These are phyloP conservation scores for Ischnura elegans DNA, from an alignment of 2,888 invertebrate species.

Conservation along the genomic window DNA sequence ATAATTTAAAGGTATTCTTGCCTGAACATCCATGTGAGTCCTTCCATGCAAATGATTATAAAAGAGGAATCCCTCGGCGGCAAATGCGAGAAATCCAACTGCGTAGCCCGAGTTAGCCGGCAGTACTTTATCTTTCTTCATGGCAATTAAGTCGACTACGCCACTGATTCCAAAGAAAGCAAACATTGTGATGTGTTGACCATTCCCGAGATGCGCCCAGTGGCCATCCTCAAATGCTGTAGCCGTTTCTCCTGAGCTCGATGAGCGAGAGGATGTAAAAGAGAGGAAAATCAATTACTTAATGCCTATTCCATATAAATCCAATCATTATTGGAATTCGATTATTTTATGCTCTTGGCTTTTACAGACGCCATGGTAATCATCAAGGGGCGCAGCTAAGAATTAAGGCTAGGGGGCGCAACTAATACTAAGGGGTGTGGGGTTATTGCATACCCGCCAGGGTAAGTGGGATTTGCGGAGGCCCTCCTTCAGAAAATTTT, in stretches of 20 bases:
- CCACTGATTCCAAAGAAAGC: slow-evolving; percentile 78
- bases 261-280: neutral
- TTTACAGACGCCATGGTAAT: too few relatives aligned
- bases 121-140: slow-evolving; percentile 73
- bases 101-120: slow-evolving; percentile 77
- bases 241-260: slow-evolving; percentile 73
- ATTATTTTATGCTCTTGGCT: too few relatives aligned
- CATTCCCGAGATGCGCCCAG: slow-evolving; percentile 76
- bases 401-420: too few relatives aligned
- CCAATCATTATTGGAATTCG: too few relatives aligned
- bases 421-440: too few relatives aligned
- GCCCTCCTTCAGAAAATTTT: too few relatives aligned
- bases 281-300: neutral
- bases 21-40: slow-evolving; percentile 75
- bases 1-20: slow-evolving; percentile 69
- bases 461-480: too few relatives aligned
- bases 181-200: slow-evolving; percentile 80
- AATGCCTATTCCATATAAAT: neutral
- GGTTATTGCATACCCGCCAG: too few relatives aligned
- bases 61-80: slow-evolving; percentile 78
- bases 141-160: slow-evolving; percentile 76
- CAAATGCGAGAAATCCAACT: slow-evolving; percentile 76
- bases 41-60: slow-evolving; percentile 78
- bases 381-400: too few relatives aligned
- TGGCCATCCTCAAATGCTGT: slow-evolving; percentile 76